Evolutionary conservation across 2,888 invertebrate species (phyloP).

Genomic region (Andrena hattorfiana): DNA sequence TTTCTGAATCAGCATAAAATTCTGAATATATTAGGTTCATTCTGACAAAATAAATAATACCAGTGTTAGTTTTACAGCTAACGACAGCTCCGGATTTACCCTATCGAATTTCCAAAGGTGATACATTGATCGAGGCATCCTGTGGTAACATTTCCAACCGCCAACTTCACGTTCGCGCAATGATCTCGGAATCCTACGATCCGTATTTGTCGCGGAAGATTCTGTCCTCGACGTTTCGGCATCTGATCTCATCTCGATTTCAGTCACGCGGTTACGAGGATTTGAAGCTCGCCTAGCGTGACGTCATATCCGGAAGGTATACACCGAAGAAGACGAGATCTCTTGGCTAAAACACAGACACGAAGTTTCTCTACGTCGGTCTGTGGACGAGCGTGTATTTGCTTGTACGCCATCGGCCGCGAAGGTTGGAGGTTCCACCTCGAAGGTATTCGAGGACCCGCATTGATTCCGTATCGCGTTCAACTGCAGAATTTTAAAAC

Average conservation of each 20-base stretch:
- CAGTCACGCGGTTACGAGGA: conserved; percentile 78
- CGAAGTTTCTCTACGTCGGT: conserved; percentile 14
- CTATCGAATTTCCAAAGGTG: not conserved
- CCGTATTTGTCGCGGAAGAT: not conserved
- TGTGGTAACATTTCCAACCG: not conserved
- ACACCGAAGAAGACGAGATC: conserved; percentile 29
- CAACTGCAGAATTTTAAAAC: conserved; percentile 76
- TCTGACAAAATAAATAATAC: too few species aligned
- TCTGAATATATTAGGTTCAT: too few species aligned
- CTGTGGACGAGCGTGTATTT: conserved; percentile 24
- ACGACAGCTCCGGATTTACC: too few species aligned
- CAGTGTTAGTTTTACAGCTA: too few species aligned
- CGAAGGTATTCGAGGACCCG: conserved; percentile 60
- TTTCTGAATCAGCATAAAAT: too few species aligned
- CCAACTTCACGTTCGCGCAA: not conserved
- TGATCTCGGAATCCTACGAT: conserved; percentile 7
- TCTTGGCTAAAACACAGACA: not conserved
- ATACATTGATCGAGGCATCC: not conserved
- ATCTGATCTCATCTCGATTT: conserved; percentile 75
- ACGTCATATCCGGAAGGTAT: conserved; percentile 72
- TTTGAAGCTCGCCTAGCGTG: conserved; percentile 66
- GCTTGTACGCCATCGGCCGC: conserved; percentile 39
- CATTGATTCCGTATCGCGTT: conserved; percentile 80
- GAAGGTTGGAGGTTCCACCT: conserved; percentile 35
- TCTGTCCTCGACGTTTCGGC: conserved; percentile 33